Evolutionary conservation across 2,888 invertebrate genomes (phyloP), one percentile per base, ranked within the genome.

Genomic region (Camponotus fellah): DNA sequence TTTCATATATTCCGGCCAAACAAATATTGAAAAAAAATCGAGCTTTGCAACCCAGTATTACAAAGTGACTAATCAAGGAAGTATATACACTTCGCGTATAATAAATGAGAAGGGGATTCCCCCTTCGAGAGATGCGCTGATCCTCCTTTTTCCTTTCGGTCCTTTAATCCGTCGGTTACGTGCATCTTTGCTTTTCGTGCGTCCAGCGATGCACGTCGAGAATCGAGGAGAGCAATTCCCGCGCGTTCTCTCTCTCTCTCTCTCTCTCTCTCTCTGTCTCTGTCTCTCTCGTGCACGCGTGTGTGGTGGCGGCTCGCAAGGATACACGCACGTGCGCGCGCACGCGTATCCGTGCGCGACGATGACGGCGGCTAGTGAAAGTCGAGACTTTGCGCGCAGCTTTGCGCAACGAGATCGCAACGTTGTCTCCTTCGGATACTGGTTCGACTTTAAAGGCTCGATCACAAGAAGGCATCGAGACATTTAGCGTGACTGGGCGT

Each of bases 331-430:
- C 81, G 87, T 21, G 74, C 87, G 85, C 75, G 87, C 85, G 74
- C 86, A 80, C 65, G 21, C 46, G 68, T 82, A 62, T 85, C 69
- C 74, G 71, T 82, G 87, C 85, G 76, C 82, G 85, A 40, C 12
- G 60, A 32, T 72, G 40, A 12, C 56, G 60, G 79, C 79, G 82
- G 66, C 75, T 89, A 93, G 94, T 94, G 94, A 94, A 94, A 94
- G 94, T 94, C 92, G 91, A 90, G 89, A 56, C 69, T 77, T 90
- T 87, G 87, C 84, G 86, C 68, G 88, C 68, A 53, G 56, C 71
- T 88, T 94, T 94, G 93, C 94, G 94, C 93, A 94, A 94, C 90
- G 84, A 91, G 91, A 93, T 92, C 92, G 92, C 91, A n/a, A 53
- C 90, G 92, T 89, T 92, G 92, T 92, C 92, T 92, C 93, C 91